Base-by-base conservation (phyloP, 2,113 vertebrate species). In the Muntiacus reevesi region DNA sequence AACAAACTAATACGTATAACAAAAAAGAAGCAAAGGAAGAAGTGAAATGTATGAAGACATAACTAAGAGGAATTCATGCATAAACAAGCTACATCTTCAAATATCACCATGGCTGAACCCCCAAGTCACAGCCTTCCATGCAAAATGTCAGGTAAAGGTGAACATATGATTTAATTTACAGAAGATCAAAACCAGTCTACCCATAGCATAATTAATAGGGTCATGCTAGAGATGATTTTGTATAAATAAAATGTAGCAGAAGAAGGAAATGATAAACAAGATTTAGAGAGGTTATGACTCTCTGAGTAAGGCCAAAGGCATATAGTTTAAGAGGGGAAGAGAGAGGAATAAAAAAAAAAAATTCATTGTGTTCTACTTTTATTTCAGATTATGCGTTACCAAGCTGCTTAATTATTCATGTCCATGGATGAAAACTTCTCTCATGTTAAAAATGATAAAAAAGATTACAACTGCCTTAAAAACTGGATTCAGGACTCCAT, bases 1-100 rank as follows among this genome's bases (percentile, higher is more conserved):
- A 78, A 19, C 43, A 47, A 30, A 17, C 4, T 50, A 10, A 7
- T 50, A 9, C 0, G 0, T 52, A 33, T 12, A 52, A 50, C 15
- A 3, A 15, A n/a, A 64, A 17, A 33, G 33, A 21, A 36, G 67
- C 33, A 40, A 36, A 40, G 2, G 12, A 43, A 27, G 21, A 76
- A 25, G 1, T 10, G 43, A 79, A 12, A 54, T 10, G 45, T 7
- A 14, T 3, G 76, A 47, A 11, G 19, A 28, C 0, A 0, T 71
- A 21, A 36, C 64, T 71, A 5, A 36, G 17, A 71, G 2, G 64
- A 36, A 67, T 67, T 5, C 33, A 67, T 0, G n/a, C 3, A 12
- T 10, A 27, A 57, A 21, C 7, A 36, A 45, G 9, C 9, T 8
- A n/a, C 2, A 45, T n/a, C n/a, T 43, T 40, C 43, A 84, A 50